These are phyloP conservation scores for Phylloscopus trochiloides DNA, from an alignment of 2,113 vertebrate species.

Conservation along the genomic window DNA sequence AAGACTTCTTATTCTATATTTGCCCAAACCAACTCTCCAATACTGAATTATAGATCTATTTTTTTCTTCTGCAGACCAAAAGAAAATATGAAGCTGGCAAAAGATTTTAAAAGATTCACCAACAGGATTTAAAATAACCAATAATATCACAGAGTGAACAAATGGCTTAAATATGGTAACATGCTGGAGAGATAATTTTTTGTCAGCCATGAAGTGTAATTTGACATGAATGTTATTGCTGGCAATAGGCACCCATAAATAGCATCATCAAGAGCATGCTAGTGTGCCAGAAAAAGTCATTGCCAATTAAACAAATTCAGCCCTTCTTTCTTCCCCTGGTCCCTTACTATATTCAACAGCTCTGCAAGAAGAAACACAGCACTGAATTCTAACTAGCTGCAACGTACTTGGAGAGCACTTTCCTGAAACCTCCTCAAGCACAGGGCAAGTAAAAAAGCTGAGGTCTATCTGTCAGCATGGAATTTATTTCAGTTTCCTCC, in stretches of 20 bases:
- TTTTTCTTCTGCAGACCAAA: neutral
- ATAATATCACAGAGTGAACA: neutral
- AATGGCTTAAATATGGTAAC: conserved; percentile 19
- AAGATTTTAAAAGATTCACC: conserved; percentile 1
- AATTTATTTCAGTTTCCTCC: neutral
- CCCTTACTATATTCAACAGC: neutral
- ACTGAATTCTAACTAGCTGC: neutral
- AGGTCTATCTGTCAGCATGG: neutral
- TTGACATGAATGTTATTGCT: conserved; percentile 62
- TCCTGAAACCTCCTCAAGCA: neutral
- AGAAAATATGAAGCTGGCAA: neutral
- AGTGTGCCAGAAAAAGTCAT: conserved; percentile 1
- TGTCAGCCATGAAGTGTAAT: conserved; percentile 34
- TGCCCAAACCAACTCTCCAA: conserved; percentile 49
- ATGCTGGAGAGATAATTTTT: conserved; percentile 50
- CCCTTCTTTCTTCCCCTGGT: neutral
- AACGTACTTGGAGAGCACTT: neutral
- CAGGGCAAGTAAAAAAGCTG: neutral
- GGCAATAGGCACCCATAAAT: neutral
- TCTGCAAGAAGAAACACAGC: neutral
- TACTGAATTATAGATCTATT: conserved; percentile 6
- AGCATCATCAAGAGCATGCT: neutral
- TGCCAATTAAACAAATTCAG: neutral
- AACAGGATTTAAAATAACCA: conserved; percentile 12
- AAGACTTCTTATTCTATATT: conserved; percentile 16